A percentile compares a stretch with the other conserved stretches of the same genome.
phyloP scores from a whole-genome alignment of 2,113 vertebrate genomes.

The Tragulus kanchil region DNA sequence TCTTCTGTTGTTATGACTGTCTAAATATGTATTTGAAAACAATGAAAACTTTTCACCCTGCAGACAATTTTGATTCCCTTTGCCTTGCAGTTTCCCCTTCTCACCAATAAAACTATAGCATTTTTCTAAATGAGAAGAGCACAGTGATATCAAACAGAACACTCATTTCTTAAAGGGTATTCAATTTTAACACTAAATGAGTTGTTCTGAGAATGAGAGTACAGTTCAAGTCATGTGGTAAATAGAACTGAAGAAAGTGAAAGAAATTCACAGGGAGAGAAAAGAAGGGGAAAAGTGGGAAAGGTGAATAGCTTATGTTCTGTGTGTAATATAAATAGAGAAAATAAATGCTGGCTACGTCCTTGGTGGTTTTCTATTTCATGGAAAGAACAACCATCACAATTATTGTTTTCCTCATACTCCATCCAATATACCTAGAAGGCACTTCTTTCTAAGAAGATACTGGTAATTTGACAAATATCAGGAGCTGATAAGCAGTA shows the following conservation, averaged over 20 bases:
- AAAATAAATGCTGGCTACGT: constrained; percentile 64
- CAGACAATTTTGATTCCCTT: constrained; percentile 10
- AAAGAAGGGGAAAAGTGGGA: not conserved
- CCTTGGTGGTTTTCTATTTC: constrained; percentile 66
- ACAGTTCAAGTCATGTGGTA: constrained; percentile 68
- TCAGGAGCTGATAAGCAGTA: not conserved
- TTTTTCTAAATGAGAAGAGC: constrained; percentile 64
- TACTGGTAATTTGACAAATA: not conserved
- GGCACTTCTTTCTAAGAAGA: constrained; percentile 17
- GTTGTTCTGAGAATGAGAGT: constrained; percentile 64
- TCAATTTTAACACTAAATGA: constrained; percentile 81
- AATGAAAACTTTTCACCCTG: constrained; percentile 43
- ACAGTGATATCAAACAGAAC: constrained; percentile 63
- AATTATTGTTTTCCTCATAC: not conserved
- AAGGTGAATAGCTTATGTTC: not conserved
- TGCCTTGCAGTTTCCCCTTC: constrained; percentile 23
- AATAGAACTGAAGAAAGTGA: constrained; percentile 47
- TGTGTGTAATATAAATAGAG: constrained; percentile 15
- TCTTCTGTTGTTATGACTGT: not conserved
- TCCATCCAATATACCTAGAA: not conserved
- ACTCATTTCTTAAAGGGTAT: constrained; percentile 77
- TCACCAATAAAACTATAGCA: constrained; percentile 12
- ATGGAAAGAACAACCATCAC: constrained; percentile 9
- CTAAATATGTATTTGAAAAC: not conserved
- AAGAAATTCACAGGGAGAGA: constrained; percentile 21